Percentiles rank a stretch among this genome's conserved stretches.
These are phyloP conservation scores for Thecocarcelia acutangulata DNA, from an alignment of 2,888 invertebrate genomes.

Conservation along the genomic window DNA sequence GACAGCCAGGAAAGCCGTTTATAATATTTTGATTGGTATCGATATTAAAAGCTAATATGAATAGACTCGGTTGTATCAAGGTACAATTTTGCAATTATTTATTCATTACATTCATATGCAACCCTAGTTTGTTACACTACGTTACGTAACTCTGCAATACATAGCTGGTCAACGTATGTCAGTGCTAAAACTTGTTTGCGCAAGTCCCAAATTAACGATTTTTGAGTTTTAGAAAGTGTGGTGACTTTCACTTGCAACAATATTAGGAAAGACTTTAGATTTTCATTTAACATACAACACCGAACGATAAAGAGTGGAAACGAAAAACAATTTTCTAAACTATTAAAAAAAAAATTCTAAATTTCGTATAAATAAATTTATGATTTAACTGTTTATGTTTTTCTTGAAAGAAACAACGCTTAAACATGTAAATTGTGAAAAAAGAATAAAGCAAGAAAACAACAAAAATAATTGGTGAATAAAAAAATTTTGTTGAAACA, in stretches of 20 bases:
- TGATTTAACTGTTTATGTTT: constrained; percentile 5
- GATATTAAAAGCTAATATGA: no score
- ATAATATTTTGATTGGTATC: no score
- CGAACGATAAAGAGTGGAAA: constrained; percentile 47
- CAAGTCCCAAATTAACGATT: constrained; percentile 75
- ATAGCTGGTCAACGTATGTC: constrained; percentile 10
- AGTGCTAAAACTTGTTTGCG: constrained; percentile 67
- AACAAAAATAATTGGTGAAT: background rate
- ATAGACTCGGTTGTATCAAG: no score
- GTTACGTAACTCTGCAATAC: background rate
- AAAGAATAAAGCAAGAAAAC: background rate
- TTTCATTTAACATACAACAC: constrained; percentile 64
- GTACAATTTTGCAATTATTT: no score
- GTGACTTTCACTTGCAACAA: constrained; percentile 48
- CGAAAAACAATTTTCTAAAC: constrained; percentile 34
- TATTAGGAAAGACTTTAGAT: constrained; percentile 44
- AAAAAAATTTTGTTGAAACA: constrained; percentile 36
- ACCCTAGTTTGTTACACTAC: no score
- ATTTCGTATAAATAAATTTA: constrained; percentile 3
- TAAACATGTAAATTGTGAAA: constrained; percentile 45
- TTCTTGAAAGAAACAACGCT: constrained; percentile 10
- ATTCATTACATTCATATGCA: no score
- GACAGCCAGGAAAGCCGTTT: no score
- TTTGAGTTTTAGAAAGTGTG: constrained; percentile 38
- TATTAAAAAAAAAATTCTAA: background rate